A percentile compares a stretch with the other conserved stretches of the same genome.
Conservation (phyloP, 1,140 invertebrate species). For the Manduca sexta region DNA sequence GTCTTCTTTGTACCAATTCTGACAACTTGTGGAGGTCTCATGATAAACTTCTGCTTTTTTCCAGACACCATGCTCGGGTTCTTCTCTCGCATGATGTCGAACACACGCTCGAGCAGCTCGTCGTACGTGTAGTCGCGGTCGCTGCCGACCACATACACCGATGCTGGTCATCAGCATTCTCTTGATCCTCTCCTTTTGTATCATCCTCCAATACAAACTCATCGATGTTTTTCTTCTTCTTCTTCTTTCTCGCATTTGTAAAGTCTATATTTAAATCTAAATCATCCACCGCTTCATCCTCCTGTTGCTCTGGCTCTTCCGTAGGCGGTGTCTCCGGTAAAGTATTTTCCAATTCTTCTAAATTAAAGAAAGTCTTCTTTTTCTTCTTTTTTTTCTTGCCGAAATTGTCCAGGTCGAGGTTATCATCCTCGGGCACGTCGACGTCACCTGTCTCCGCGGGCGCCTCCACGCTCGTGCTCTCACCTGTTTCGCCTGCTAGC, state of each 20-base stretch:
- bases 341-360: constrained; percentile 85
- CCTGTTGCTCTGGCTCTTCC: constrained; percentile 71
- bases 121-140: constrained; percentile 98
- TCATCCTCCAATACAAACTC: constrained; percentile 86
- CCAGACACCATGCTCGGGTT: constrained; percentile 99
- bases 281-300: constrained; percentile 81
- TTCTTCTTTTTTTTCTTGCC: constrained; percentile 92
- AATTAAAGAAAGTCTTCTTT: constrained; percentile 84
- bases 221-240: constrained; percentile 89
- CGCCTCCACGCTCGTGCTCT: constrained; percentile 57
- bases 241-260: constrained; percentile 94
- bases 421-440: constrained; percentile 75
- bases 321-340: constrained; percentile 77
- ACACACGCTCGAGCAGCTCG: constrained; percentile 96
- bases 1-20: constrained; percentile 99
- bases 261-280: constrained; percentile 88
- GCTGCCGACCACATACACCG: constrained; percentile 83
- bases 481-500: constrained; percentile 72
- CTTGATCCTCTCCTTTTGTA: constrained; percentile 82
- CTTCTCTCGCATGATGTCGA: constrained; percentile 99
- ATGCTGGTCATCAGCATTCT: constrained; percentile 86
- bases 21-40: constrained; percentile 98
- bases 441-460: constrained; percentile 76
- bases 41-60: constrained; percentile 99
- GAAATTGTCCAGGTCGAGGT: constrained; percentile 84